Evolutionary conservation across 30 jellyfish, hydroid and myxozoan species (phyloP).

Genomic region (Hydractinia symbiolongicarpus): DNA sequence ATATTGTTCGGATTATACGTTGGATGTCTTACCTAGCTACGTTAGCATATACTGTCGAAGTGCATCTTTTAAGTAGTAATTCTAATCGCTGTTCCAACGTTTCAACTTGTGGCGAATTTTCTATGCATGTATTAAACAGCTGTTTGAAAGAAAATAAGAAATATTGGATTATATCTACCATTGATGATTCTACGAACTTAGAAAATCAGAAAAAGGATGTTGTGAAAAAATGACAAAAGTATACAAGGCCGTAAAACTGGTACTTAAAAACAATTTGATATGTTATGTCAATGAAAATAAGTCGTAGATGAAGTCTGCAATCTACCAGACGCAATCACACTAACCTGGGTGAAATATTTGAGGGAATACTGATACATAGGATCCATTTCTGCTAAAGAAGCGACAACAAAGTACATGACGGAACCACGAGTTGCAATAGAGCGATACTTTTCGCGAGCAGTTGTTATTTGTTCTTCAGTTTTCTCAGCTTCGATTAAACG

Average conservation of each 20-base stretch:
- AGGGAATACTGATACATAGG: slow-evolving; percentile 93
- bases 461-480: slow-evolving; percentile 86
- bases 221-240: too few species aligned
- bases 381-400: slow-evolving; percentile 90
- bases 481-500: slow-evolving; percentile 92
- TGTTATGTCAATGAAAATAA: too few species aligned
- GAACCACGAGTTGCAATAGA: slow-evolving; percentile 97
- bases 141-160: slow-evolving; percentile 7
- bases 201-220: too few species aligned
- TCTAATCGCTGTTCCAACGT: slow-evolving; percentile 62
- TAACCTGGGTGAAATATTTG: slow-evolving; percentile 85
- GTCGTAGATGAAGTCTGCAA: too few species aligned
- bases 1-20: too few species aligned
- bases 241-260: too few species aligned
- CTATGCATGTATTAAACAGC: slow-evolving; percentile 86
- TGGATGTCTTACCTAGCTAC: slow-evolving; percentile 65
- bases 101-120: slow-evolving; percentile 59
- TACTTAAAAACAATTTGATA: too few species aligned
- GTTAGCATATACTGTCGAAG: slow-evolving; percentile 78
- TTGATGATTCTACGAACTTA: too few species aligned
- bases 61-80: slow-evolving; percentile 51
- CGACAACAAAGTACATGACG: slow-evolving; percentile 88
- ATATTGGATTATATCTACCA: too few species aligned
- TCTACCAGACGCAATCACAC: too few species aligned
- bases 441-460: slow-evolving; percentile 93